Percentiles rank a stretch among this genome's conserved stretches.
Conservation (phyloP, 1,140 invertebrate genomes). For the Telenomus remus region DNA sequence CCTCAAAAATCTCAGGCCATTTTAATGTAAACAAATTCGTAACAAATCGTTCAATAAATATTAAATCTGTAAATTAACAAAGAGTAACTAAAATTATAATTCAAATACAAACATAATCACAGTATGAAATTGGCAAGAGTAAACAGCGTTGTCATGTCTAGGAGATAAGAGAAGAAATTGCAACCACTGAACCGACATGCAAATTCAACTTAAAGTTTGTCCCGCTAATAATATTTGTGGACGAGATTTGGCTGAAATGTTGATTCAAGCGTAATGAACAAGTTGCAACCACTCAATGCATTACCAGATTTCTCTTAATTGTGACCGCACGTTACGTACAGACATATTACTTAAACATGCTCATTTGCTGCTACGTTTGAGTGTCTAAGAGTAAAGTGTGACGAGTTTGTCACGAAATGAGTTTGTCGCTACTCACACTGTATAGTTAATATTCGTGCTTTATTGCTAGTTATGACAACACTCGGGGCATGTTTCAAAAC, state of each 20-base stretch:
- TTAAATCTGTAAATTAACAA: no score
- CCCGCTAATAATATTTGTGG: slow-evolving; percentile 41
- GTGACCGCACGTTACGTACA: slow-evolving; percentile 33
- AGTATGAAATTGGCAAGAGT: neutral
- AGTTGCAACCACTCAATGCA: slow-evolving; percentile 52
- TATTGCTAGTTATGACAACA: slow-evolving; percentile 30
- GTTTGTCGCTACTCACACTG: slow-evolving; percentile 13
- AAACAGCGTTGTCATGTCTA: no score
- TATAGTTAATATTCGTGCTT: slow-evolving; percentile 15
- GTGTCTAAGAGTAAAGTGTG: slow-evolving; percentile 24
- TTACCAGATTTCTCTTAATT: slow-evolving; percentile 47
- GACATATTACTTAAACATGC: slow-evolving; percentile 15
- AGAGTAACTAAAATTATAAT: no score
- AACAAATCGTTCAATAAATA: no score
- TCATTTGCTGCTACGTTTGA: slow-evolving; percentile 23
- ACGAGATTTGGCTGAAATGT: slow-evolving; percentile 36
- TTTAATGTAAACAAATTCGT: no score
- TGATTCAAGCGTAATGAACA: slow-evolving; percentile 52
- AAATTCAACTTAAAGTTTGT: slow-evolving; percentile 19
- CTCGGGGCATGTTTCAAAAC: slow-evolving; percentile 41
- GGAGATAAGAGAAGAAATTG: slow-evolving; percentile 7
- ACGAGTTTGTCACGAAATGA: slow-evolving; percentile 16
- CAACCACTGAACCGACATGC: slow-evolving; percentile 17
- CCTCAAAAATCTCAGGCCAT: neutral
- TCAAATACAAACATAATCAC: no score